Percentiles rank a stretch among this genome's conserved stretches.
These are phyloP conservation scores for Acrobasis suavella DNA, from an alignment of 2,888 invertebrate species.

Conservation along the genomic window DNA sequence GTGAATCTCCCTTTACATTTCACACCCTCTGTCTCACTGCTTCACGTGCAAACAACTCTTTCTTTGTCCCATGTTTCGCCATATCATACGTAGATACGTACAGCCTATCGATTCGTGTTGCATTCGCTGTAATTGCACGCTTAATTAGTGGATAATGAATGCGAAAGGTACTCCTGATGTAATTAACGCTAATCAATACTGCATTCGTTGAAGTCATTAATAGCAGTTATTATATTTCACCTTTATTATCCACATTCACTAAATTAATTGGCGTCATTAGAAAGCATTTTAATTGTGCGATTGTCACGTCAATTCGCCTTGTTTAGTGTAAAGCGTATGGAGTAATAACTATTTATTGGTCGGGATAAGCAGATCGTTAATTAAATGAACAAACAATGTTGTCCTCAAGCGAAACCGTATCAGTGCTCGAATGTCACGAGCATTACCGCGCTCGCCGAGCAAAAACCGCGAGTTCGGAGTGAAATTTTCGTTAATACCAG, in stretches of 20 bases:
- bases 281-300: slow-evolving; percentile 18
- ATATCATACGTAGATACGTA: slow-evolving; percentile 6
- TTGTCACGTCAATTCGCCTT: slow-evolving; percentile 18
- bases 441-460: slow-evolving; percentile 46
- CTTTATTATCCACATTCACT: slow-evolving; percentile 20
- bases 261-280: slow-evolving; percentile 23
- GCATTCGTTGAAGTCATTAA: slow-evolving; percentile 20
- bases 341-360: slow-evolving; percentile 7
- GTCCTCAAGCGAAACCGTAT: slow-evolving; percentile 15
- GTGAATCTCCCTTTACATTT: slow-evolving; percentile 20
- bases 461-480: slow-evolving; percentile 53
- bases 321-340: background rate
- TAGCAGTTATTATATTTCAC: slow-evolving; percentile 24
- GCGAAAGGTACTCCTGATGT: slow-evolving; percentile 21
- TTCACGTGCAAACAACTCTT: slow-evolving; percentile 19
- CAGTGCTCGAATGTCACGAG: slow-evolving; percentile 36
- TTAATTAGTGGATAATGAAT: slow-evolving; percentile 24
- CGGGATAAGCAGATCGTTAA: slow-evolving; percentile 13
- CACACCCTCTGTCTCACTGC: slow-evolving; percentile 34
- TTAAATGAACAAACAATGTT: slow-evolving; percentile 19
- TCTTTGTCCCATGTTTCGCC: slow-evolving; percentile 26
- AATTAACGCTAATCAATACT: slow-evolving; percentile 23
- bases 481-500: slow-evolving; percentile 69
- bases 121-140: slow-evolving; percentile 24
- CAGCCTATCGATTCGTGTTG: slow-evolving; percentile 22